phyloP scores from a whole-genome alignment of 2,113 vertebrate species.

The Nyctibius bracteatus region DNA sequence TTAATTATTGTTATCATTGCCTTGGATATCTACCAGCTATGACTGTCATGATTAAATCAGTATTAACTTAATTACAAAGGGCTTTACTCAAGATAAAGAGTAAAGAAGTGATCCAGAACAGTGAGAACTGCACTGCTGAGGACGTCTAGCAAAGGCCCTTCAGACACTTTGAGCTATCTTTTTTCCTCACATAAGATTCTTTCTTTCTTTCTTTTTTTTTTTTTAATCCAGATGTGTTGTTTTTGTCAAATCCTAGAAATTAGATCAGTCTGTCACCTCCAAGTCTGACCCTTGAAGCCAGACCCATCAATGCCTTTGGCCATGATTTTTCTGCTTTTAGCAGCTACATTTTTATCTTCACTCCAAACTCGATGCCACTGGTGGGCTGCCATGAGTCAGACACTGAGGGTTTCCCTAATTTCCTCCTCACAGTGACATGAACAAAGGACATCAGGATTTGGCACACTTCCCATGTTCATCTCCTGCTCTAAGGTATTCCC shows the following conservation, averaged over 20 bases:
- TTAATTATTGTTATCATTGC: slow-evolving; percentile 43
- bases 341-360: neutral
- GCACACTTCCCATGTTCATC: neutral
- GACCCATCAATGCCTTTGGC: neutral
- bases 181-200: neutral
- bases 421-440: neutral
- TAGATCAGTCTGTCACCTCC: slow-evolving; percentile 34
- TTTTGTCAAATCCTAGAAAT: slow-evolving; percentile 20
- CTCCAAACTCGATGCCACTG: neutral
- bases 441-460: neutral
- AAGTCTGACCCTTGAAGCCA: neutral
- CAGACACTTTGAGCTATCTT: neutral
- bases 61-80: slow-evolving; percentile 60
- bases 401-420: neutral
- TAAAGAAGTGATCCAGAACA: slow-evolving; percentile 33
- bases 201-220: neutral
- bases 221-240: neutral
- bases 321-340: neutral
- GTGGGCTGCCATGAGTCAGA: neutral
- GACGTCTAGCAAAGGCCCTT: neutral
- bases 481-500: neutral
- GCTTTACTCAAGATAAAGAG: slow-evolving; percentile 51
- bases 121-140: slow-evolving; percentile 39
- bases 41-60: slow-evolving; percentile 59
- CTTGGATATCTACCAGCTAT: slow-evolving; percentile 54